phyloP scores from a whole-genome alignment of 2,797 vertebrate species.

The Tadarida brasiliensis region DNA sequence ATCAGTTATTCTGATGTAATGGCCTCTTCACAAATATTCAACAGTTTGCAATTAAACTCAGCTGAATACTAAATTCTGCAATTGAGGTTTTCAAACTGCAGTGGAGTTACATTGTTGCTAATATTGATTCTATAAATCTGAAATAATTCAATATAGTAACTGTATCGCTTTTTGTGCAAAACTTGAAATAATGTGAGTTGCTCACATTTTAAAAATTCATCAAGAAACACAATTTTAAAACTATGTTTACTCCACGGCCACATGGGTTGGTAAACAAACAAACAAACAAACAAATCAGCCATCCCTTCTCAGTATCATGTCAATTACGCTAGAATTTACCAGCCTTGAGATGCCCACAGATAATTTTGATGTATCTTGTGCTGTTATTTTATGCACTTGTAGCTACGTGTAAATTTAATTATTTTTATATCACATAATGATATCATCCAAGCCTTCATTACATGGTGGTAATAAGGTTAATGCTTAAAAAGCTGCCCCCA shows the following conservation, averaged over 20 bases:
- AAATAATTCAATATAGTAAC: not conserved
- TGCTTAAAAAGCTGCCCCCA: not conserved
- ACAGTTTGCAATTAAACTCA: not conserved
- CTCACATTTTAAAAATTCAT: constrained; percentile 42
- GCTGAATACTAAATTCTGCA: not conserved
- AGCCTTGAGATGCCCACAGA: not conserved
- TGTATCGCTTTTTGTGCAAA: constrained; percentile 7
- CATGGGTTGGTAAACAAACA: not conserved
- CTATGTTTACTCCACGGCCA: not conserved
- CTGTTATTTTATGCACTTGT: not conserved
- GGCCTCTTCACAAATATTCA: not conserved
- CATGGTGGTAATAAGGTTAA: not conserved
- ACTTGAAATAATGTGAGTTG: not conserved
- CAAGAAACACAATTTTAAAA: constrained; percentile 50
- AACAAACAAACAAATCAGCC: constrained; percentile 39
- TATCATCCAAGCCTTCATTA: constrained; percentile 46
- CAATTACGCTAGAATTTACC: not conserved
- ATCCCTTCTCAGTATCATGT: not conserved
- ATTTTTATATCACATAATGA: constrained; percentile 37
- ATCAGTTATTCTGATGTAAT: not conserved
- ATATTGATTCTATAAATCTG: not conserved
- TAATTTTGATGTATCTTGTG: not conserved
- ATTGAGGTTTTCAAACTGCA: not conserved
- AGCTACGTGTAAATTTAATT: not conserved
- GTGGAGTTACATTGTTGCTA: not conserved